Percentiles rank a stretch among this genome's conserved stretches.
These are phyloP conservation scores for Riparia riparia DNA, from an alignment of 2,113 vertebrate species.

Conservation along the genomic window DNA sequence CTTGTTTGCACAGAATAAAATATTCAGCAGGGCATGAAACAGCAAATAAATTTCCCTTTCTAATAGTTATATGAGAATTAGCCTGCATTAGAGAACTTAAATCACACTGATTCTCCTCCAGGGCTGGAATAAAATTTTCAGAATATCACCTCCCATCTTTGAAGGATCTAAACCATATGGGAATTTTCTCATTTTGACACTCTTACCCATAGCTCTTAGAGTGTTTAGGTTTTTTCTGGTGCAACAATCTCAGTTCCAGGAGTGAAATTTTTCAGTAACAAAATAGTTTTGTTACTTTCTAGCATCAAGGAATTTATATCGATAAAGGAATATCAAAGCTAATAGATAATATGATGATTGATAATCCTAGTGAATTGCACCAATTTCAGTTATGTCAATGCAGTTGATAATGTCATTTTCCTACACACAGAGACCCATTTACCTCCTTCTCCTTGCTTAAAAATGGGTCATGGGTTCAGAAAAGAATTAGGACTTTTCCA, in stretches of 20 bases:
- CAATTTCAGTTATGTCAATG: background rate
- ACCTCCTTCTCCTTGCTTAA: background rate
- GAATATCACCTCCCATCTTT: conserved; percentile 38
- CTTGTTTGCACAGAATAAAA: conserved; percentile 35
- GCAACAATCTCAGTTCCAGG: background rate
- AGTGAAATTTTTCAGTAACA: background rate
- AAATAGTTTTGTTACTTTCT: background rate
- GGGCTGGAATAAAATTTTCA: conserved; percentile 39
- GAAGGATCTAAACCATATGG: conserved; percentile 45
- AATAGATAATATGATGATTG: background rate
- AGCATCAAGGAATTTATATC: background rate
- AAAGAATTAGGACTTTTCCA: background rate
- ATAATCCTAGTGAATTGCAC: background rate
- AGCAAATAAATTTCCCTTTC: conserved; percentile 47
- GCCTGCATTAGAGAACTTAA: conserved; percentile 20
- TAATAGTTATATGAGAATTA: conserved; percentile 35
- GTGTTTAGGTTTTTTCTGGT: background rate
- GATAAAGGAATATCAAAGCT: background rate
- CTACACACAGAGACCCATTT: background rate
- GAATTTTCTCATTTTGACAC: conserved; percentile 34
- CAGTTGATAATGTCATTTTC: background rate
- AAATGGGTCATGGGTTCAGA: background rate
- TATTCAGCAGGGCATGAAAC: background rate
- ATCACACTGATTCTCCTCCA: conserved; percentile 33
- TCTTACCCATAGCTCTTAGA: background rate